Base-by-base conservation (phyloP, 1,140 invertebrate species). In the Aphelenchoides avenae region DNA sequence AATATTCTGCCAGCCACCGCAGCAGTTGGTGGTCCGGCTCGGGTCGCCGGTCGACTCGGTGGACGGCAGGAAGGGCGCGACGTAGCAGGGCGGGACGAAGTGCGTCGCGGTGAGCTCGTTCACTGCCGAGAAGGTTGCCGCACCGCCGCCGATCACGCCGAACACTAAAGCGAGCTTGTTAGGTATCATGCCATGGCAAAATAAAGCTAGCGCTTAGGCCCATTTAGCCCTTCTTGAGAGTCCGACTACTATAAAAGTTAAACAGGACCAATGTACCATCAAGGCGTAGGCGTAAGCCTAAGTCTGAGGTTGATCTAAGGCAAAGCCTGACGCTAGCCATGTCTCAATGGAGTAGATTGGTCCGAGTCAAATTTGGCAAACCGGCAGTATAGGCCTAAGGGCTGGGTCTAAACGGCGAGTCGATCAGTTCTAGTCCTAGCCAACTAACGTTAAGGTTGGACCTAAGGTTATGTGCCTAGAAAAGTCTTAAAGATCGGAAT, bases 1-100 rank as follows among this genome's bases (percentile, higher is more conserved):
- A 11, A 72, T 51, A 34, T 72, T 70, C 43, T 69, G 65, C 9
- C 40, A 47, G 15, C 30, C 30, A 20, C 70, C 70, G 47, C 70
- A 72, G 37, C 70, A 72, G 50, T 70, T 70, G 2, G 69, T 72
- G 39, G n/a, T n/a, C n/a, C n/a, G n/a, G n/a, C n/a, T n/a, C n/a
- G n/a, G n/a, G n/a, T n/a, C n/a, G n/a, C n/a, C n/a, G n/a, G n/a
- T n/a, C n/a, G n/a, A n/a, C n/a, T n/a, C n/a, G n/a, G n/a, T n/a
- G n/a, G n/a, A n/a, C 18, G 48, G 27, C 24, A 60, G 49, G n/a
- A 60, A 57, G 26, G 15, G 18, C n/a, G 22, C 33, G 30, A 60
- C 26, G 27, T 60, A 60, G 31, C 57, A 60, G 3, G 57, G 57
- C 26, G 57, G 37, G 42, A 37, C 31, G 46, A 60, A 60, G 20